phyloP scores from a whole-genome alignment of 2,888 invertebrate genomes.

The Hartigia nigra region DNA sequence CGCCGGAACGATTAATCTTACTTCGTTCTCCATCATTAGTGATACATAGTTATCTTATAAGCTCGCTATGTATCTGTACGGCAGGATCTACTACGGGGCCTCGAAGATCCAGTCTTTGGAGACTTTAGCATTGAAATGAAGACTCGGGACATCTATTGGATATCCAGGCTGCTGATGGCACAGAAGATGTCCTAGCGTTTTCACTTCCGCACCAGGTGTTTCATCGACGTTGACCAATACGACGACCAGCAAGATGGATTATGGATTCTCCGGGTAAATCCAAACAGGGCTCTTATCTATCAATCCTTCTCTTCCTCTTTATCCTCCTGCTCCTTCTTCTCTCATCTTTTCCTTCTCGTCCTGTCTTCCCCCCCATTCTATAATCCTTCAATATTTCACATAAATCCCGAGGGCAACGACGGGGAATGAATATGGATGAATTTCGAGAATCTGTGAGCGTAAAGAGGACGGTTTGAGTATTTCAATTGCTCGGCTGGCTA shows the following conservation, averaged over 20 bases:
- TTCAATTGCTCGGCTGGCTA: background rate
- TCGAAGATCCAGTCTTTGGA: slow-evolving; percentile 54
- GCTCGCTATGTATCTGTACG: slow-evolving; percentile 33
- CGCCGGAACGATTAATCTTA: background rate
- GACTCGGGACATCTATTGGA: slow-evolving; percentile 23
- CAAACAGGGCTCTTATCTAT: background rate
- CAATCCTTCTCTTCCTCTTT: background rate
- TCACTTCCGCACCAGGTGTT: background rate
- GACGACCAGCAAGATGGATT: background rate
- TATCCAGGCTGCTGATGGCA: background rate
- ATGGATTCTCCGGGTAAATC: background rate
- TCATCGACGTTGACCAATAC: background rate
- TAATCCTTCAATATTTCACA: background rate
- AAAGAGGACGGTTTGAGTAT: background rate
- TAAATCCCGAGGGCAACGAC: background rate
- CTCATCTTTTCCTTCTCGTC: background rate
- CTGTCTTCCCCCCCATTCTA: background rate
- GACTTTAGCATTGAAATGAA: slow-evolving; percentile 46
- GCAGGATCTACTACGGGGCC: slow-evolving; percentile 45
- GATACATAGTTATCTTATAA: slow-evolving; percentile 23
- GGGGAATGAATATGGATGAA: background rate
- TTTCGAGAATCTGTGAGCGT: background rate
- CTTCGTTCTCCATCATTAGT: slow-evolving; percentile 2
- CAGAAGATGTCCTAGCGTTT: background rate
- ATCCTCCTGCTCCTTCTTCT: background rate